Percentiles rank a stretch among this genome's conserved stretches.
Conservation (phyloP, 2,797 vertebrate genomes). For the Oceanodroma leucorhoa region DNA sequence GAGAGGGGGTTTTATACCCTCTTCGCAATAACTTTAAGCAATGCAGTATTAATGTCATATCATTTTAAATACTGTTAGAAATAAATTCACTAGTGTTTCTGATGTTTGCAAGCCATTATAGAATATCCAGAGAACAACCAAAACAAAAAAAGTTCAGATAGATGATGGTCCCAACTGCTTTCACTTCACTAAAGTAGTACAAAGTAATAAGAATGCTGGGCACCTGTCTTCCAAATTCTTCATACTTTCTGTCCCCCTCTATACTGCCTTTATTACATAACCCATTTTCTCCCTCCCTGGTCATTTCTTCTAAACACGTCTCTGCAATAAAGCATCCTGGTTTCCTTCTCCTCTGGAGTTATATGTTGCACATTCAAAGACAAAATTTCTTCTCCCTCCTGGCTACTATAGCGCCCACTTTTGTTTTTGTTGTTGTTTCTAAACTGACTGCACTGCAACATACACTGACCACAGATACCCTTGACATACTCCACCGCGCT, state of each 20-base stretch:
- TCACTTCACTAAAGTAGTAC: background rate
- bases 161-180: background rate
- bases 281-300: background rate
- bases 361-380: background rate
- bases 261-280: background rate
- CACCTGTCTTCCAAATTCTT: background rate
- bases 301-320: background rate
- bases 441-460: background rate
- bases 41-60: background rate
- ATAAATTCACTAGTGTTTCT: background rate
- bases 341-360: background rate
- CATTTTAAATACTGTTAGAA: background rate
- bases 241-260: background rate
- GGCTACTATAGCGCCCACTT: rapidly evolving
- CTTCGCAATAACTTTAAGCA: background rate
- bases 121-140: background rate
- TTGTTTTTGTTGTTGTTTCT: background rate
- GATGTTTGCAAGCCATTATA: background rate
- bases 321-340: background rate
- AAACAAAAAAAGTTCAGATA: background rate
- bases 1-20: background rate
- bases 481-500: background rate
- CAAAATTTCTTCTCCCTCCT: background rate
- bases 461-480: background rate
- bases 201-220: background rate